A percentile compares a stretch with the other conserved stretches of the same genome.
Conservation (phyloP, 2,113 vertebrate species). For the Tamias sibiricus region DNA sequence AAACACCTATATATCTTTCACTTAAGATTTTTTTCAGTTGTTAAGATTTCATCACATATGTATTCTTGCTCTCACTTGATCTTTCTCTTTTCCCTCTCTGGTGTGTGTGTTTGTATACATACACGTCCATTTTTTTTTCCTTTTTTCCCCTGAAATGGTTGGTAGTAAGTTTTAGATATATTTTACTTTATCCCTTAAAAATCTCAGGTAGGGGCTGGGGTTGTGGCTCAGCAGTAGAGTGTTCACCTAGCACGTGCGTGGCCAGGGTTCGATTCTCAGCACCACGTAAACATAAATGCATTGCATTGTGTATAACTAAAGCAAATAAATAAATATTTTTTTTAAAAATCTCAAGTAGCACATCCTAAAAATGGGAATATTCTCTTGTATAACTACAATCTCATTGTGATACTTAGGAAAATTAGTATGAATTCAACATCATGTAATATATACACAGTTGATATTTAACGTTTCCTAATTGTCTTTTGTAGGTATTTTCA, state of each 20-base stretch:
- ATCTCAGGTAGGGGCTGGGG: too few relatives aligned
- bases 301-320: too few relatives aligned
- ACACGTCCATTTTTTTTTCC: not conserved
- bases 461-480: not conserved
- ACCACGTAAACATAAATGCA: too few relatives aligned
- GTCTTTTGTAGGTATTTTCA: slow-evolving; percentile 31
- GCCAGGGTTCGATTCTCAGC: too few relatives aligned
- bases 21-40: not conserved
- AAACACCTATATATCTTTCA: not conserved
- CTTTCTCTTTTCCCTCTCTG: not conserved
- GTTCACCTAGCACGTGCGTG: too few relatives aligned
- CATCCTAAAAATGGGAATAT: not conserved
- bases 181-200: not conserved
- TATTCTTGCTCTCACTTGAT: not conserved
- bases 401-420: slow-evolving; percentile 7
- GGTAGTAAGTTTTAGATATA: not conserved
- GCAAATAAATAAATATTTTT: too few relatives aligned
- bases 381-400: not conserved
- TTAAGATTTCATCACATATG: not conserved
- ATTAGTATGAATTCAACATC: slow-evolving; percentile 5
- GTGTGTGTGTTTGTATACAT: not conserved
- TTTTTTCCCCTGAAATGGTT: not conserved
- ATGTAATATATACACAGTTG: not conserved
- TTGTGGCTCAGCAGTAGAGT: too few relatives aligned
- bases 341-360: not conserved